Evolutionary conservation across 2,888 invertebrate genomes (phyloP), one percentile per base, ranked within the genome.

Genomic region (Sphinx pinastri): DNA sequence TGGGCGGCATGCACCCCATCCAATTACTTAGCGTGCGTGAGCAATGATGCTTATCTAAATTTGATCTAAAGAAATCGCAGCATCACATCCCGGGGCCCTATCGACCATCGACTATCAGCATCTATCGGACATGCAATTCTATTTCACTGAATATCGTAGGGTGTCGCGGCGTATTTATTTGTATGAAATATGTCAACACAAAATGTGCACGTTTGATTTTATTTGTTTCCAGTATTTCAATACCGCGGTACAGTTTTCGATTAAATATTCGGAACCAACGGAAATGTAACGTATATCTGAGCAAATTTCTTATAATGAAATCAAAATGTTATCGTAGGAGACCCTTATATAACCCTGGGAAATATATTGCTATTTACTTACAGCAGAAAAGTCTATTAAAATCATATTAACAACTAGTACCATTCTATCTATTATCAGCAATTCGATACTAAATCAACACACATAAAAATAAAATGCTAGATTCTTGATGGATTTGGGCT

Each of bases 1-100:
- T 76, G 75, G 77, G 87, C 85, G 78, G 81, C 80, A 81, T 79
- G 79, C 82, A 83, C 88, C 87, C 87, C 82, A 85, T 88, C 89
- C 93, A 93, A 93, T 93, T 93, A 93, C 92, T 93, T 91, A 88
- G 88, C 82, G 81, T 82, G 84, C 85, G 86, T 82, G 84, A 79
- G 82, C 83, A 82, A 81, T 75, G 77, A 74, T 78, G 77, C 81
- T 85, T 92, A 93, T 93, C 93, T 90, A 85, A 91, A 92, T 89
- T 91, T 88, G 89, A 92, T 92, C 93, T 85, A 76, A 86, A 87
- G 86, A 86, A 87, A 80, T 86, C 79, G 73, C 83, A 82, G 85
- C 84, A 79, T 77, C 82, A 67, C 38, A 16, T 60, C 45, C 74
- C 76, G 71, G 78, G 79, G 79, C 78, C 80, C 79, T 75, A 72